Evolutionary conservation across 2,797 vertebrate species (phyloP), one percentile per base, ranked within the genome.

Genomic region (Cynopterus sphinx): DNA sequence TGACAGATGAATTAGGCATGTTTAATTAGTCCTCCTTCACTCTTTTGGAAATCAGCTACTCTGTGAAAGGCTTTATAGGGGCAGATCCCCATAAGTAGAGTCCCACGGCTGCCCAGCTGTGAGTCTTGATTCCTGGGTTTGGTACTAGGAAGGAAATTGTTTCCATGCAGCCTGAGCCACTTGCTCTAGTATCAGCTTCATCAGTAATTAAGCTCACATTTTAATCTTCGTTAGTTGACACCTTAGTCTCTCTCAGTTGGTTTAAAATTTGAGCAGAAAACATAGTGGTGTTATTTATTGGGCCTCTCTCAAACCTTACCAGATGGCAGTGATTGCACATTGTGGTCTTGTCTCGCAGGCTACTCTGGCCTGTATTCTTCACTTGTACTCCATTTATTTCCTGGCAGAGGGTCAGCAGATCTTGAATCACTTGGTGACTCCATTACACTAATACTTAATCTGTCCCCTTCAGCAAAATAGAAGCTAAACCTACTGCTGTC

Each of bases 181-280:
- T 86, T 36, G 59, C 78, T 71, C 26, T n/a, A 63, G 9, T 67
- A 63, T 70, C 39, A 81, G 57, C n/a, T 89, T 81, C n/a, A 71
- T 79, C 36, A 77, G 19, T 51, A 75, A 46, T 57, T 82, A 86
- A 73, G 33, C 49, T 74, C 36, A 71, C 26, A 41, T 70, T 65
- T 94, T 90, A 41, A 53, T 81, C 31, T 46, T 57, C 16, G 71
- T 71, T 39, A 75, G 19, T 94, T 78, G 53, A 75, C 5, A 65
- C 41, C 11, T 59, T 65, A 63, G 71, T 87, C 26, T 51, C n/a
- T 84, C 41, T 93, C 28, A 39, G 55, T 11, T 65, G 78, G 51
- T 73, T 61, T 91, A 82, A 65, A 85, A 85, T 5, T 13, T 93
- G 59, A 70, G 79, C 46, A 92, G 73, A 33, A 33, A 94, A 65